phyloP scores from a whole-genome alignment of 2,888 invertebrate species.

The Cryptops parisi region DNA sequence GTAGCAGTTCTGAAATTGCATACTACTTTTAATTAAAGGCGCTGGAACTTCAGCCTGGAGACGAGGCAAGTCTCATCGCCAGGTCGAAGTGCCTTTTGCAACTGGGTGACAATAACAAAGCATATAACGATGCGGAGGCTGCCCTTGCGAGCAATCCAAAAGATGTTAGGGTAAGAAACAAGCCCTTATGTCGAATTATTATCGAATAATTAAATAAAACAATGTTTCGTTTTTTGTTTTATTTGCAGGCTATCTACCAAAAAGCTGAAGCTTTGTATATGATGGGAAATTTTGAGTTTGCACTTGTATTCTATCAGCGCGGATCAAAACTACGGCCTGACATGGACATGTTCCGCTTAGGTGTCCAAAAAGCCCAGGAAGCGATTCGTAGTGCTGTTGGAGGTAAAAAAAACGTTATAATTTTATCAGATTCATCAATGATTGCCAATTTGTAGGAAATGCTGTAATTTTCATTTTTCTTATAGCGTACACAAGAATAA shows the following conservation, averaged over 20 bases:
- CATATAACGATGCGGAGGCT: slow-evolving; percentile 67
- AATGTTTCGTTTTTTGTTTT: slow-evolving; percentile 6
- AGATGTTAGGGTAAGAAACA: slow-evolving; percentile 37
- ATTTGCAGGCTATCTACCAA: slow-evolving; percentile 52
- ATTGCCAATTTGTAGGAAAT: no score
- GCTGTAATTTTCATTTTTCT: neutral
- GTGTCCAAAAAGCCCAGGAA: slow-evolving; percentile 84
- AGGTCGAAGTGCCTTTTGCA: slow-evolving; percentile 77
- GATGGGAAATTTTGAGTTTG: slow-evolving; percentile 82
- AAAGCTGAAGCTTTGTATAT: slow-evolving; percentile 87
- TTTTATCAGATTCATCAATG: no score
- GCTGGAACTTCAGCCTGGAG: slow-evolving; percentile 65
- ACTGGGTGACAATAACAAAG: slow-evolving; percentile 66
- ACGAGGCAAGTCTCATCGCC: slow-evolving; percentile 71
- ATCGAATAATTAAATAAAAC: neutral
- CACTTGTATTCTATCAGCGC: slow-evolving; percentile 78
- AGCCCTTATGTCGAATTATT: no score
- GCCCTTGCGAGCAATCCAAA: slow-evolving; percentile 43
- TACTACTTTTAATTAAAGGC: slow-evolving; percentile 49
- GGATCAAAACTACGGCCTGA: slow-evolving; percentile 74
- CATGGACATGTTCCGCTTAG: slow-evolving; percentile 51
- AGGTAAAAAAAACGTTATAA: no score
- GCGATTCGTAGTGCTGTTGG: slow-evolving; percentile 85
- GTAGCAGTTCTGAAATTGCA: no score
- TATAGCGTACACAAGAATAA: slow-evolving; percentile 10